Base-by-base conservation (phyloP, 2,113 vertebrate species). In the Sinocyclocheilus anophthalmus region DNA sequence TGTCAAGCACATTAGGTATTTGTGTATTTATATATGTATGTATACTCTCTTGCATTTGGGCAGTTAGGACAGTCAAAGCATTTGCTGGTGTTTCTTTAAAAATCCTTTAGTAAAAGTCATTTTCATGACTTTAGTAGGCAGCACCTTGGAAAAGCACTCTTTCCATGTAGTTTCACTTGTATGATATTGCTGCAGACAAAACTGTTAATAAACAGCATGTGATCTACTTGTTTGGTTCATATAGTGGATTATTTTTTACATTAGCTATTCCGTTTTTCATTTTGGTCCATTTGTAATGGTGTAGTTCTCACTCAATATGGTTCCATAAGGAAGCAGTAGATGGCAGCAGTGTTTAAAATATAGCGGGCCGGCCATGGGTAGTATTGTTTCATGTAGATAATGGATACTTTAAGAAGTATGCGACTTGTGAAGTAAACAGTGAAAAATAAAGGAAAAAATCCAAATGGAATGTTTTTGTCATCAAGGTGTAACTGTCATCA, bases 121-220 rank as follows among this genome's bases (percentile, higher is more conserved):
- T 63, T 50, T 77, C 61, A 81, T 81, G 79, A 81, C 79, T 67
- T 61, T 5, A 8, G 12, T 57, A 57, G 33, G 82, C 37, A 26
- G 80, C 9, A 50, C 45, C 53, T 30, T 63, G 42, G 42, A 67
- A 79, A 61, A 39, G n/a, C 26, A 81, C 70, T 65, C n/a, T 70
- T 86, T 37, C n/a, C 39, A 48, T 48, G 61, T 81, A 81, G 42
- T 65, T 76, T 80, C 67, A 57, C 30, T 57, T 76, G 65, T 85
- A 50, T 85, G n/a, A 48, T 59, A n/a, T 70, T 61, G 26, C 20
- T 87, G 65, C 42, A 37, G 37, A 69, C 75, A 76, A 13, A 48
- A 75, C 37, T n/a, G 12, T 85, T 90, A 92, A 91, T 91, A 88
- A 89, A 90, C 87, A 70, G 84, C 77, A 67, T 87, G 81, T 72